Evolutionary conservation across 2,797 vertebrate species (phyloP).

Genomic region (Galaxias olidus): DNA sequence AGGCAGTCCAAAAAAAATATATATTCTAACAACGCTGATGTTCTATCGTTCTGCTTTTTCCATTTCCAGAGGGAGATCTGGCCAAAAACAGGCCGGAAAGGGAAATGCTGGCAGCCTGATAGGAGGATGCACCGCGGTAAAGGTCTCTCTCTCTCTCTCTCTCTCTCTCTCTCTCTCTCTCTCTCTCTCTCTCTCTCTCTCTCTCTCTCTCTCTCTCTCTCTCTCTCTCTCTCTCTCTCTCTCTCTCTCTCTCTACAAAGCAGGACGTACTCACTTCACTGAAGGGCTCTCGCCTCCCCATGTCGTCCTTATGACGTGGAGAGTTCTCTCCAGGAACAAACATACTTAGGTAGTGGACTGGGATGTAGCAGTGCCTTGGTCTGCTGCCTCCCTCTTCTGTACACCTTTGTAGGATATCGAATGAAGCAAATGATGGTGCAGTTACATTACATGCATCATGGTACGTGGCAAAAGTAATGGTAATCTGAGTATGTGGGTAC

Average conservation of each 20-base stretch:
- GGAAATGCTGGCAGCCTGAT: conserved; percentile 68
- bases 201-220: neutral
- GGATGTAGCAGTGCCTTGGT: conserved; percentile 32
- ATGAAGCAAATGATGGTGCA: neutral
- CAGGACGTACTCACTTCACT: conserved; percentile 11
- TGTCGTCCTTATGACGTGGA: conserved; percentile 23
- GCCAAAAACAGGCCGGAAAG: conserved; percentile 48
- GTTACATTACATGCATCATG: too few species aligned
- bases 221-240: neutral
- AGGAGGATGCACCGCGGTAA: too few species aligned
- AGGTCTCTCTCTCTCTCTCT: too few species aligned
- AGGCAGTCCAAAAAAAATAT: too few species aligned
- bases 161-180: too few species aligned
- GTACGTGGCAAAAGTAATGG: too few species aligned
- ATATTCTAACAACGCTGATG: neutral
- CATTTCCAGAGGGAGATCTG: conserved; percentile 60
- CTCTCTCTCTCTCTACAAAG: conserved; percentile 1
- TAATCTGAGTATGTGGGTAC: too few species aligned
- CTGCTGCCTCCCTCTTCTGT: conserved; percentile 19
- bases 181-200: too few species aligned
- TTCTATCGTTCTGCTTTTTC: conserved; percentile 13
- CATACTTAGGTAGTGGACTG: conserved; percentile 19
- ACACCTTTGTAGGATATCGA: neutral
- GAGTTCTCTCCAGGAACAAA: conserved; percentile 1
- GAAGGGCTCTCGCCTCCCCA: conserved; percentile 18